A percentile compares a stretch with the other conserved stretches of the same genome.
phyloP scores from a whole-genome alignment of 2,797 vertebrate species.

The Galago senegalensis region DNA sequence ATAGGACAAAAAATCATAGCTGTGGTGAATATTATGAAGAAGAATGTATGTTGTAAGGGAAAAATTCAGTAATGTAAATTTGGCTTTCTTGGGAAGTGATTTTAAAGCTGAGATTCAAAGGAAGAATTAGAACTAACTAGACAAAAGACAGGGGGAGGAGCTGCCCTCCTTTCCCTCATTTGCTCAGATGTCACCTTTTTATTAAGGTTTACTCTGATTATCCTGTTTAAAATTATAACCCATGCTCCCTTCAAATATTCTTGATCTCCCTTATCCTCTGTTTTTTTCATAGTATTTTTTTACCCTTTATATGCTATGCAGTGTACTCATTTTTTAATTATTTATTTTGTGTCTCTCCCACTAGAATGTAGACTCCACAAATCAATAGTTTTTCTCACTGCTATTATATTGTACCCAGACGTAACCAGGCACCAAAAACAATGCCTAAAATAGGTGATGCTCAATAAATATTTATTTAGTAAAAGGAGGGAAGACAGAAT shows the following conservation, averaged over 20 bases:
- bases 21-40: not conserved
- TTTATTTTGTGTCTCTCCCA: not conserved
- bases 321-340: constrained; percentile 15
- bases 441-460: not conserved
- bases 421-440: not conserved
- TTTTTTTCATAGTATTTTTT: not conserved
- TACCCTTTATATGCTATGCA: not conserved
- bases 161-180: not conserved
- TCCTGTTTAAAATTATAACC: constrained; percentile 8
- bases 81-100: not conserved
- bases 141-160: not conserved
- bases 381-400: constrained; percentile 15
- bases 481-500: not conserved
- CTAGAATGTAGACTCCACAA: constrained; percentile 11
- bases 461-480: constrained; percentile 3
- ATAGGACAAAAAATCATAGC: not conserved
- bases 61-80: not conserved
- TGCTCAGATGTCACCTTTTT: constrained; percentile 30
- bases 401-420: not conserved
- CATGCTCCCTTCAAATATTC: not conserved
- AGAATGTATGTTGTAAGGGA: not conserved
- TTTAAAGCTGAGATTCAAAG: constrained; percentile 39
- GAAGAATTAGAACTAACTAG: constrained; percentile 15
- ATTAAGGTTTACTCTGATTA: not conserved
- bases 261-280: not conserved